Base-by-base conservation (phyloP, 2,797 vertebrate genomes). In the Microctenopoma stevenorrisi region DNA sequence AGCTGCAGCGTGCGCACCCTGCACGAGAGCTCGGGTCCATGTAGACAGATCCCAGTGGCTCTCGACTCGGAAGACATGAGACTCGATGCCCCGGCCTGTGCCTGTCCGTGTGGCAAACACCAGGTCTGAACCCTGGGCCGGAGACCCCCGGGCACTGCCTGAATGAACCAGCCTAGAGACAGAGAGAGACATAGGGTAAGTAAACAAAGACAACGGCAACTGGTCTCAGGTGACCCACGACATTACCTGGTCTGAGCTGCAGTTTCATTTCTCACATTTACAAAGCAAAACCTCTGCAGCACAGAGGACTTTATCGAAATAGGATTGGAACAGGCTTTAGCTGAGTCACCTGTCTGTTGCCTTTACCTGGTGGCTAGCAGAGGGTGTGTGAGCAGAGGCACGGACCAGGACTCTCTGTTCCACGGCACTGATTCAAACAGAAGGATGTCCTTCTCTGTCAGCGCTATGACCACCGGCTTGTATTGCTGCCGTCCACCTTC, bases 371-470 rank as follows among this genome's bases (percentile, higher is more conserved):
- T 99, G 67, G 97, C 96, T 2, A 99, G 93, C 68, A 99, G 94
- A 0, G 97, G 96, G 88, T 98, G 96, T 60, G 95, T 98, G 73
- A 97, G 94, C 80, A 96, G 92, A 0, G 97, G 97, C 0, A 92
- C 86, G 22, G 94, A 94, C 97, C 97, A 99, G 54, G 94, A 93
- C 1, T 98, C 97, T 72, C 94, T 83, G 65, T 91, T 96, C 96
- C 96, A 98, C 0, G 98, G 98, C 91, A 98, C 95, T 0, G 93
- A 94, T 0, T 98, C 95, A 33, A 97, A 99, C 11, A 99, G 93
- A 85, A 98, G 91, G 87, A 99, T 93, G 88, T 99, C 97, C 84
- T 97, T 98, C 86, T 99, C 97, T 0, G 97, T 98, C 87, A 98
- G 91, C 0, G 96, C 97, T 94, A 98, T 95, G 56, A 98, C 94